phyloP scores from a whole-genome alignment of 2,888 invertebrate species.

The Himalopsyche japonica region DNA sequence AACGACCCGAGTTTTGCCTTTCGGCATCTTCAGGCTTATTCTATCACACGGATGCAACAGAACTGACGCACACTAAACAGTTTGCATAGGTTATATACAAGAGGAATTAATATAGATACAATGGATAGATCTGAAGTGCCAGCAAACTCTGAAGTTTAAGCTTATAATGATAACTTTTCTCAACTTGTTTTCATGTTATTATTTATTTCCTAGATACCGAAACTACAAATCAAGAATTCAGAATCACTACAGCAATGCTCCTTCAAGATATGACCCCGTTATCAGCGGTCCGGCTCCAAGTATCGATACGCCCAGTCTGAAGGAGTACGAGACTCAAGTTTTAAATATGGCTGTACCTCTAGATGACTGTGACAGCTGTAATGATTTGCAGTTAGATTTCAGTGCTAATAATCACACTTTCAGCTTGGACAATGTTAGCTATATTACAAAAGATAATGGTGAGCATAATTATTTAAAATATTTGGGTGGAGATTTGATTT shows the following conservation, averaged over 20 bases:
- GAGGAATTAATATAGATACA: too few relatives aligned
- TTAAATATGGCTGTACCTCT: slow-evolving; percentile 89
- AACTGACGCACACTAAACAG: too few relatives aligned
- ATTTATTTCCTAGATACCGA: slow-evolving; percentile 70
- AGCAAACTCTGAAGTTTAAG: too few relatives aligned
- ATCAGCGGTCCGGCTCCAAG: slow-evolving; percentile 50
- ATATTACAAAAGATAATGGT: slow-evolving; percentile 81
- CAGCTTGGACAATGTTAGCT: slow-evolving; percentile 85
- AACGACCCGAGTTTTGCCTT: too few relatives aligned
- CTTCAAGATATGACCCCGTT: slow-evolving; percentile 70
- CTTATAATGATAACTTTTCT: not conserved
- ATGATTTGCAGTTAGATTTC: slow-evolving; percentile 82
- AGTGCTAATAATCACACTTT: slow-evolving; percentile 87
- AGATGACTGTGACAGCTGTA: slow-evolving; percentile 77
- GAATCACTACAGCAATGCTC: slow-evolving; percentile 65
- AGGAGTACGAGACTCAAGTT: slow-evolving; percentile 94
- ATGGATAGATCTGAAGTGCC: too few relatives aligned
- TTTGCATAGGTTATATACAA: too few relatives aligned
- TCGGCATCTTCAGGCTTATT: too few relatives aligned
- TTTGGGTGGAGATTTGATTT: too few relatives aligned
- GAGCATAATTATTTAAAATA: slow-evolving; percentile 43
- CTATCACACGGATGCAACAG: too few relatives aligned
- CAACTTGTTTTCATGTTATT: not conserved
- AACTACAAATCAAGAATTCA: slow-evolving; percentile 82
- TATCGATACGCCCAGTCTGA: slow-evolving; percentile 74